Evolutionary conservation across 2,797 vertebrate species (phyloP).

Genomic region (Leptatherina wallacei): DNA sequence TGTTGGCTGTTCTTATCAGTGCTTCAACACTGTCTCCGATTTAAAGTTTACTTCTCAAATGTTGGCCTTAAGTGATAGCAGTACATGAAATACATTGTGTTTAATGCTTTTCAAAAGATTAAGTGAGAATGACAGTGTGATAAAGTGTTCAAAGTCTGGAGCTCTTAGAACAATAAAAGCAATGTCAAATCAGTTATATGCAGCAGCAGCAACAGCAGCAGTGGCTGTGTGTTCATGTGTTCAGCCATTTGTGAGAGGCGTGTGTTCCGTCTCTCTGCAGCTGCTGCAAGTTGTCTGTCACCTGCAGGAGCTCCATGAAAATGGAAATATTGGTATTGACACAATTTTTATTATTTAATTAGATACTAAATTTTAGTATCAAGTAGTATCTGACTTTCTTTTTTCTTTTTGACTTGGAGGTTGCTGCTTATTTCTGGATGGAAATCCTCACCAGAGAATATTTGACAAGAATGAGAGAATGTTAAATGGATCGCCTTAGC

Average conservation of each 20-base stretch:
- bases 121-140: not conserved
- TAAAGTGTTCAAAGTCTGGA: not conserved
- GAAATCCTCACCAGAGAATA: slow-evolving; percentile 9
- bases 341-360: too few relatives aligned
- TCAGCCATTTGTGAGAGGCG: not conserved
- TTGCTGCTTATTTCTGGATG: not conserved
- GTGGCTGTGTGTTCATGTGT: not conserved
- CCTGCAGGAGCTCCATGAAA: not conserved
- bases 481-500: not conserved
- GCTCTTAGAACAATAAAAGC: too few relatives aligned
- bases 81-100: not conserved
- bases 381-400: not conserved
- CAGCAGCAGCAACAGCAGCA: not conserved
- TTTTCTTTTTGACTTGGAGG: not conserved
- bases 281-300: not conserved
- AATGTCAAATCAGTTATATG: not conserved
- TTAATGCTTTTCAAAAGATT: not conserved
- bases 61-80: not conserved
- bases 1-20: not conserved
- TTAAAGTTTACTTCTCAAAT: not conserved
- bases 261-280: not conserved
- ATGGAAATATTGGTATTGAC: not conserved
- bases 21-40: not conserved
- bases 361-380: not conserved
- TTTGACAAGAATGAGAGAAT: not conserved